Evolutionary conservation across 2,888 invertebrate genomes (phyloP), one percentile per base, ranked within the genome.

Genomic region (Ptychoptera contaminata): DNA sequence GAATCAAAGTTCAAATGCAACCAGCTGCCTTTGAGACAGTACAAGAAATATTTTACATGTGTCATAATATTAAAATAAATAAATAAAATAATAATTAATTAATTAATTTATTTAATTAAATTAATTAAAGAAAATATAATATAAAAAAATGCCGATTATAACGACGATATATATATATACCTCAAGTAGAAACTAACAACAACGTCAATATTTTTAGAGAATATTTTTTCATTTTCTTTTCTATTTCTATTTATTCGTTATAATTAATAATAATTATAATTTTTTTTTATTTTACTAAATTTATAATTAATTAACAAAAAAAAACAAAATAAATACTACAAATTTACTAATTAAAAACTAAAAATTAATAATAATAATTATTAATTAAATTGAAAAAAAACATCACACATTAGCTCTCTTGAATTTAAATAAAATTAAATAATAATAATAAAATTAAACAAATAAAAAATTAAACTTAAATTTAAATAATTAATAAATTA

Each of bases 21-120:
- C 52, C 47, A 45, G 52, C 53, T 53, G 54, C 54, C 54, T 54
- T 54, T 50, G 44, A 48, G 51, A 51, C 53, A 54, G 54, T 54
- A 54, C 54, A 54, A 36, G 15, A 44, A 30, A 40, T 14, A 39
- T 16, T 35, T 40, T 38, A 41, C 32, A 32, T 32, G 9, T 32
- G 9, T 32, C 9, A 11, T 32, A 32, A 32, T 11, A 3, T 32
- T 7, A 32, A 32, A 32, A 30, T 8, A 8, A 30, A 30, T 30
- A 32, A 32, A 32, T 3, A 32, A 32, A 32, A 32, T 7, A 32
- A 32, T 32, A 32, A 32, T 7, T 32, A 32, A 32, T 7, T 11
- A 32, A 32, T 7, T 7, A 32, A 32, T 32, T 9, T 9, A 32
- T 7, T 11, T n/a, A 32, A 32, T 9, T 8, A 30, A 30, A 8